Conservation (phyloP, 2,113 vertebrate genomes). For the Apeltes quadracus region DNA sequence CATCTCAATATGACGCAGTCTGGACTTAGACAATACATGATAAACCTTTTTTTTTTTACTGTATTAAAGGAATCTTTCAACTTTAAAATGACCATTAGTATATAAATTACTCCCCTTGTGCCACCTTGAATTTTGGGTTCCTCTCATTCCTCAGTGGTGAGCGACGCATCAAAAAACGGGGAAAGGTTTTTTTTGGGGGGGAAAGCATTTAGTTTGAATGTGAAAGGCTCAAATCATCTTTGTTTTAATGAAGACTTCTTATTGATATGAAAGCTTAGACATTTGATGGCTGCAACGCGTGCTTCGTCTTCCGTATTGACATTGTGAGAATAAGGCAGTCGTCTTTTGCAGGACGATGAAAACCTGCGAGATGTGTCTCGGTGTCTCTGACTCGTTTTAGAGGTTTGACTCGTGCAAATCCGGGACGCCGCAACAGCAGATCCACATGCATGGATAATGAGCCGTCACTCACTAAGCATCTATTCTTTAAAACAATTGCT, state of each 20-base stretch:
- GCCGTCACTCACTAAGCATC: slow-evolving; percentile 58
- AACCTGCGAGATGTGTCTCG: slow-evolving; percentile 11
- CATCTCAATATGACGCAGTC: background rate
- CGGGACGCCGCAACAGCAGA: slow-evolving; percentile 46
- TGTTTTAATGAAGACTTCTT: background rate
- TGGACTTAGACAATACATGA: background rate
- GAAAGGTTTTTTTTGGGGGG: too few species aligned
- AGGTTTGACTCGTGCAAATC: slow-evolving; percentile 24
- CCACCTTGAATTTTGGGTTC: background rate
- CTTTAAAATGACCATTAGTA: background rate
- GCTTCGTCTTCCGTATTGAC: background rate
- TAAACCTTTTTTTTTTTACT: background rate
- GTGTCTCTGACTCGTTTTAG: slow-evolving; percentile 31
- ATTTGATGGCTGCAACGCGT: background rate
- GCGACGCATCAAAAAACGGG: background rate
- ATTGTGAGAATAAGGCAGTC: background rate
- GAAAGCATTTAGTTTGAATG: background rate
- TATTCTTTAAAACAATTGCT: slow-evolving; percentile 50
- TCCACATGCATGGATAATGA: slow-evolving; percentile 42
- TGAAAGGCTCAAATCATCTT: background rate
- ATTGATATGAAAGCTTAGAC: background rate
- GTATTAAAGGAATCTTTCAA: background rate
- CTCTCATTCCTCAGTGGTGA: background rate
- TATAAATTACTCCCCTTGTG: background rate
- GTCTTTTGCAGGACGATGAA: slow-evolving; percentile 4